Evolutionary conservation across 2,888 invertebrate genomes (phyloP).

Genomic region (Panopea generosa): DNA sequence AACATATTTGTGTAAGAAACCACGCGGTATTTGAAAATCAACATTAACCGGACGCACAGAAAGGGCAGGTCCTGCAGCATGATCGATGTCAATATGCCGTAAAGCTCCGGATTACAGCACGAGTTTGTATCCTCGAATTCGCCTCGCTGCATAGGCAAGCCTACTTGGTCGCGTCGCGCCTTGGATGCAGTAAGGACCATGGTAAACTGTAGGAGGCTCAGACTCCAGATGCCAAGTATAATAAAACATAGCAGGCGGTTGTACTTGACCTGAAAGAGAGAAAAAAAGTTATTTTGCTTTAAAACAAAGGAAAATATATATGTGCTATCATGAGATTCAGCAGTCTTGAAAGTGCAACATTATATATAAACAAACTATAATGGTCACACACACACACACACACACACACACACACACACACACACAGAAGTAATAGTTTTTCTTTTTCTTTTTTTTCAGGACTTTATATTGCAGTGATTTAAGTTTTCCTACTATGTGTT

Average conservation of each 20-base stretch:
- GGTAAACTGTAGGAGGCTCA: slow-evolving; percentile 97
- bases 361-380: too few relatives aligned
- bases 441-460: too few relatives aligned
- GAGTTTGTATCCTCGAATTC: slow-evolving; percentile 32
- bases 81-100: slow-evolving; percentile 80
- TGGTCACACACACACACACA: too few relatives aligned
- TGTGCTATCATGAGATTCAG: too few relatives aligned
- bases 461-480: too few relatives aligned
- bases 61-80: slow-evolving; percentile 84
- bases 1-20: slow-evolving; percentile 98
- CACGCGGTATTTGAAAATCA: slow-evolving; percentile 94
- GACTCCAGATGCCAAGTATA: slow-evolving; percentile 95
- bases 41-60: slow-evolving; percentile 87
- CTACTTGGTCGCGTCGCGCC: slow-evolving; percentile 82
- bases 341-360: too few relatives aligned
- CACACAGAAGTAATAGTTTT: too few relatives aligned
- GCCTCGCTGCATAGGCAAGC: slow-evolving; percentile 52
- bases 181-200: slow-evolving; percentile 95
- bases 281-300: background rate
- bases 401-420: too few relatives aligned
- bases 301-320: too few relatives aligned
- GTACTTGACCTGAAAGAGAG: slow-evolving; percentile 83
- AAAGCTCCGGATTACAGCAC: slow-evolving; percentile 77
- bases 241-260: slow-evolving; percentile 93
- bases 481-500: too few relatives aligned